Conservation (phyloP, 2,113 vertebrate species). For the Nothocercus julius region DNA sequence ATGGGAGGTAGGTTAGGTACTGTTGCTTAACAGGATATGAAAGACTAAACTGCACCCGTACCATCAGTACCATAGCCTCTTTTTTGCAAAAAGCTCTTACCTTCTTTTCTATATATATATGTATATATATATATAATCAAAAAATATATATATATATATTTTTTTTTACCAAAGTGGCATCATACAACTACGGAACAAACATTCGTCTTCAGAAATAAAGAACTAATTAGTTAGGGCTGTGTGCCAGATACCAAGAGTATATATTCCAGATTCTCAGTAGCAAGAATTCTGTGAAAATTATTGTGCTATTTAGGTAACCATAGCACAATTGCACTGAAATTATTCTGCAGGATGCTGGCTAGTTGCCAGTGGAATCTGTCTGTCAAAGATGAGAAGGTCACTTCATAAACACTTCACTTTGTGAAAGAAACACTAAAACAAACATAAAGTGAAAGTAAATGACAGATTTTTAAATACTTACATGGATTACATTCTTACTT, state of each 20-base stretch:
- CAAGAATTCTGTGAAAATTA: slow-evolving; percentile 13
- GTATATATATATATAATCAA: background rate
- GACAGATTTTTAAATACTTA: background rate
- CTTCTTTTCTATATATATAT: background rate
- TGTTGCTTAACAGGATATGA: background rate
- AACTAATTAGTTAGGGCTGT: background rate
- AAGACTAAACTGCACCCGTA: background rate
- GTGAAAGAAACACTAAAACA: background rate
- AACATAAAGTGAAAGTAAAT: background rate
- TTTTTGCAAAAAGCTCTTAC: slow-evolving; percentile 2
- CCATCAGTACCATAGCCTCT: background rate
- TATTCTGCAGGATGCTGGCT: background rate
- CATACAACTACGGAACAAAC: background rate
- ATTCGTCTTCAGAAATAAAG: slow-evolving; percentile 15
- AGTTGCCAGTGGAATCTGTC: background rate
- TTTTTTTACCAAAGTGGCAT: background rate
- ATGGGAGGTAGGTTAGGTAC: background rate
- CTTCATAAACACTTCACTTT: background rate
- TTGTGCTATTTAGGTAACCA: slow-evolving; percentile 14
- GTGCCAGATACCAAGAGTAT: background rate
- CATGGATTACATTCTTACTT: background rate
- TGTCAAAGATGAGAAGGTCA: background rate
- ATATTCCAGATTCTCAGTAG: background rate
- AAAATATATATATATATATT: background rate
- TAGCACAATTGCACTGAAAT: background rate